Conservation (phyloP, 2,113 vertebrate species). For the Gasterosteus aculeatus region DNA sequence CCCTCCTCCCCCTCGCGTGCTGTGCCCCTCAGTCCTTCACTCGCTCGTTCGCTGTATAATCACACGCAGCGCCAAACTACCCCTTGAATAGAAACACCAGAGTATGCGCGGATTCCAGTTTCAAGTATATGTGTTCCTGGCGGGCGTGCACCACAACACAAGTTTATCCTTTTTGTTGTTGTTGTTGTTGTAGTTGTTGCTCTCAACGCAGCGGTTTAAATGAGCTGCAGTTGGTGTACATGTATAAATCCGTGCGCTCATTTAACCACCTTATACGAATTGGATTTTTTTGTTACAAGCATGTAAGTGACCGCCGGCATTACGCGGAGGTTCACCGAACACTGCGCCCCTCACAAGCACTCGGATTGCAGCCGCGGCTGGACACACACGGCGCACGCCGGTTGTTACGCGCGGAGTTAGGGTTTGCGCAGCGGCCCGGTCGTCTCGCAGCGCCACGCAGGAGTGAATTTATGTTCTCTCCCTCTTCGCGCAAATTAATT, state of each 20-base stretch:
- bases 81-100: not conserved
- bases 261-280: not conserved
- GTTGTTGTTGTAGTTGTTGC: not conserved
- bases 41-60: constrained; percentile 54
- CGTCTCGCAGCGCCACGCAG: not conserved
- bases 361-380: constrained; percentile 11
- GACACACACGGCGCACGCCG: constrained; percentile 32
- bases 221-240: not conserved
- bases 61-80: constrained; percentile 17
- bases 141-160: not conserved
- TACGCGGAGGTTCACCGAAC: constrained; percentile 16
- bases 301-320: not conserved
- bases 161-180: not conserved
- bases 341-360: constrained; percentile 14
- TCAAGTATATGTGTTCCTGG: not conserved
- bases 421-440: constrained; percentile 55
- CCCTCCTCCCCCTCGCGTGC: not conserved
- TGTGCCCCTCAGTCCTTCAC: constrained; percentile 32
- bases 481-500: constrained; percentile 19
- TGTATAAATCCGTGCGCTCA: constrained; percentile 5
- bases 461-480: not conserved
- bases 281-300: no score
- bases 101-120: constrained; percentile 10
- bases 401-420: constrained; percentile 18
- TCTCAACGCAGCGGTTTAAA: not conserved